A percentile compares a stretch with the other conserved stretches of the same genome.
Conservation (phyloP, 2,113 vertebrate genomes). For the Mustela nigripes region DNA sequence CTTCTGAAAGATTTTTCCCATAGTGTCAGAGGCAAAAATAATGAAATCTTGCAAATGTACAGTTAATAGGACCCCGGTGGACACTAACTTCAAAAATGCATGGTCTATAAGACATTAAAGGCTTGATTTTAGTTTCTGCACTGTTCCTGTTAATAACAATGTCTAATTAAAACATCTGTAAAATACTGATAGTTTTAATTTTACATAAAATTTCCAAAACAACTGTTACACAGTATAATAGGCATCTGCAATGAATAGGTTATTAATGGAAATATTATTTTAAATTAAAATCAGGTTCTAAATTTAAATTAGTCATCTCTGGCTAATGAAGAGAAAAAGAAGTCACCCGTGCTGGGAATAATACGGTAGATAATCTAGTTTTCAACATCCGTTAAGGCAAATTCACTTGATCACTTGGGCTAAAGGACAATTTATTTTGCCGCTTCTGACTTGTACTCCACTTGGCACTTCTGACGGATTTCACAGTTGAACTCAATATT, state of each 20-base stretch:
- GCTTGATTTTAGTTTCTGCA: constrained; percentile 84
- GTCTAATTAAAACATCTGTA: constrained; percentile 92
- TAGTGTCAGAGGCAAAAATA: constrained; percentile 83
- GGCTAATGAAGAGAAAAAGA: constrained; percentile 82
- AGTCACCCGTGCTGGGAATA: constrained; percentile 78
- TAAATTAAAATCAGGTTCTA: constrained; percentile 83
- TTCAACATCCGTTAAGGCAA: constrained; percentile 63
- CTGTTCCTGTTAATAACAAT: constrained; percentile 89
- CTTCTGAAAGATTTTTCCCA: constrained; percentile 79
- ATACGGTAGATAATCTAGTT: constrained; percentile 61
- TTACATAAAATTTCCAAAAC: constrained; percentile 87
- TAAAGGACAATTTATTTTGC: constrained; percentile 42
- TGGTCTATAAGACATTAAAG: constrained; percentile 85
- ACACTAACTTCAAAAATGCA: constrained; percentile 85
- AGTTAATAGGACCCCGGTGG: constrained; percentile 87
- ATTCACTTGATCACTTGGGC: constrained; percentile 38
- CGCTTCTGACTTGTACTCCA: not conserved
- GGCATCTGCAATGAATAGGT: constrained; percentile 79
- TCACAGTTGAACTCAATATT: constrained; percentile 56
- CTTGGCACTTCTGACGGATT: constrained; percentile 9
- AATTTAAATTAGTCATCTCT: constrained; percentile 83
- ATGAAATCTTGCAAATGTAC: constrained; percentile 85
- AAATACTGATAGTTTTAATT: constrained; percentile 88
- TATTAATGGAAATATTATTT: constrained; percentile 82
- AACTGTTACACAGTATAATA: constrained; percentile 82